Evolutionary conservation across 2,113 vertebrate genomes (phyloP), one percentile per base, ranked within the genome.

Genomic region (Micronycteris hirsuta): DNA sequence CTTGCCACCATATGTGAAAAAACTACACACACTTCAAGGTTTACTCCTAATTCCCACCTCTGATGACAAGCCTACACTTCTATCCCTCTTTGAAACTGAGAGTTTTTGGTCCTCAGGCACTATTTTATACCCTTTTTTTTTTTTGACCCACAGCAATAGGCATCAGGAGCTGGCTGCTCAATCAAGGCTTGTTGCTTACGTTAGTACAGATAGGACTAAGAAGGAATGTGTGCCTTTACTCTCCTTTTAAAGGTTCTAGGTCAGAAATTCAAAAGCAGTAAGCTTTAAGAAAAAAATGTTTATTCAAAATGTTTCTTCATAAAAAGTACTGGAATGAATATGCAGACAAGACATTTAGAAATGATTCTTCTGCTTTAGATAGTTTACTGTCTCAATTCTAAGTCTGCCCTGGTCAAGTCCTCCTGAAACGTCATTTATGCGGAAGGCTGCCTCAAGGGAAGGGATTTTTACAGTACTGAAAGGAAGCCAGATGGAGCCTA

Each of bases 401-500:
- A 78, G 71, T 85, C 41, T 91, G 85, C 28, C 58, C 77, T 38
- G 45, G n/a, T 78, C 19, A 92, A 61, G 92, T 61, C 41, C 73
- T 86, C 54, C 36, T 47, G 73, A 92, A 81, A 73, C 3, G 1
- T 76, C 74, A 63, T 56, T 76, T 76, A 31, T 36, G 3, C 28
- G 11, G 80, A 77, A 9, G 58, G n/a, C 17, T 45, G 68, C 41
- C 85, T 97, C 68, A 98, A 0, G 91, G 98, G 95, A 98, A 98
- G 33, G 95, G 97, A 92, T 98, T 98, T 54, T 98, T 99, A 97
- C 98, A 98, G 86, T 99, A 99, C 96, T 99, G 99, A 97, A 99
- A 99, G 43, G 99, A 99, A 47, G 99, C 99, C 98, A 99, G 95
- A 31, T 99, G 99, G 92, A 99, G 98, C 20, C 98, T 98, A 1